Evolutionary conservation across 2,113 vertebrate genomes (phyloP).

Genomic region (Laterallus jamaicensis): DNA sequence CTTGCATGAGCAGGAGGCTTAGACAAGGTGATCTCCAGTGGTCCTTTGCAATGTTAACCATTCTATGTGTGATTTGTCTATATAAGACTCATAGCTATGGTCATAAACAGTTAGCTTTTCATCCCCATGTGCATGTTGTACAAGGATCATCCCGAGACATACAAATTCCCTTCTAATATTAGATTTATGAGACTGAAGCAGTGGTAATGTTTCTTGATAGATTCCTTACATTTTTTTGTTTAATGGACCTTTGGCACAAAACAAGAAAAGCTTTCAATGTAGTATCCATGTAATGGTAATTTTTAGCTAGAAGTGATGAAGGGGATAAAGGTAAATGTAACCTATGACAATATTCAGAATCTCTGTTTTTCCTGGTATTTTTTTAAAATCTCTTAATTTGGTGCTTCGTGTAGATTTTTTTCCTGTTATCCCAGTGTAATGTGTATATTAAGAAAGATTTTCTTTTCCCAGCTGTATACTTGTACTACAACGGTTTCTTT

Average conservation of each 20-base stretch:
- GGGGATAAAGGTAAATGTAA: neutral
- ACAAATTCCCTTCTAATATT: constrained; percentile 69
- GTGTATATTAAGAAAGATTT: neutral
- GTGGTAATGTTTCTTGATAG: constrained; percentile 55
- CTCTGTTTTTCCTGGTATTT: neutral
- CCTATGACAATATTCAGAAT: neutral
- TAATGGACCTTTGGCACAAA: constrained; percentile 4
- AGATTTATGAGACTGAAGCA: constrained; percentile 67
- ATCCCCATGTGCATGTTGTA: constrained; percentile 51
- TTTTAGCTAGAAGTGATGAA: neutral
- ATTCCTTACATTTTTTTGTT: constrained; percentile 41
- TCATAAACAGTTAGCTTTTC: constrained; percentile 69
- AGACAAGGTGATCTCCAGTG: neutral
- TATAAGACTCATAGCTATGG: constrained; percentile 42
- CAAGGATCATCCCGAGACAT: constrained; percentile 65
- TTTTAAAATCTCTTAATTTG: neutral
- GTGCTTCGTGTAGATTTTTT: neutral
- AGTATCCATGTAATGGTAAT: constrained; percentile 6
- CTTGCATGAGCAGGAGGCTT: neutral
- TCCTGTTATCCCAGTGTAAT: neutral
- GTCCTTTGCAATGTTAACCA: neutral
- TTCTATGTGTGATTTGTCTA: constrained; percentile 16
- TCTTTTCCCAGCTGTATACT: neutral
- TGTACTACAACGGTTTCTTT: neutral
- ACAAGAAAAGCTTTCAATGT: constrained; percentile 39